Base-by-base conservation (phyloP, 2,113 vertebrate genomes). In the Rhabdomys dilectus region DNA sequence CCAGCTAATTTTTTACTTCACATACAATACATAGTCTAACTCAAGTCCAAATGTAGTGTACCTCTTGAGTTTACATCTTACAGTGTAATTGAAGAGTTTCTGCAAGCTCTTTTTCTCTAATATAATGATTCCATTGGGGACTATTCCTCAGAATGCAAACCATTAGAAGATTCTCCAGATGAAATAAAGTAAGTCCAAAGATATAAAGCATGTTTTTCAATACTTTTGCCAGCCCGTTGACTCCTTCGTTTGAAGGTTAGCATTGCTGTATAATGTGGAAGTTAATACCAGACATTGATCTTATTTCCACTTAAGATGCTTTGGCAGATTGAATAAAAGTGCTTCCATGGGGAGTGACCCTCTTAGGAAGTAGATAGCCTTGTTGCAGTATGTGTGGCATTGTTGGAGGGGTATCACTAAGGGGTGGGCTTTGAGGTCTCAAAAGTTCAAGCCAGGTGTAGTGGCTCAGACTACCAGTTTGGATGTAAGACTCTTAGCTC, bases 151-250 rank as follows among this genome's bases (percentile, higher is more conserved):
- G 62, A 93, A 96, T 58, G 53, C 58, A 94, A 92, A 62, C 72
- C 75, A 45, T n/a, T 91, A 81, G 88, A 73, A n/a, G 6, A 62
- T 84, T 96, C 88, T 91, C 76, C 64, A 73, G 70, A 73, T 89
- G 95, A 94, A 95, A 98, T 95, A 91, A 97, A 96, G 31, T 48
- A 88, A 94, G 36, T 34, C 8, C 48, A 5, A 82, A 17, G 51
- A 91, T 92, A 29, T 5, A 31, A 45, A 91, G 62, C 6, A 13
- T 89, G 10, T 42, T 87, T 19, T 73, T 91, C 19, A 94, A 4
- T 66, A 51, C 22, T 51, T 81, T 73, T 42, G 39, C 34, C 75
- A 95, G 84, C 39, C 72, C 88, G 21, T 90, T 22, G 53, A 60
- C 17, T 85, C 17, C 39, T 91, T 97, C 93, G 48, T 93, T n/a